Evolutionary conservation across 2,113 vertebrate species (phyloP).

Genomic region (Eulemur rufifrons): DNA sequence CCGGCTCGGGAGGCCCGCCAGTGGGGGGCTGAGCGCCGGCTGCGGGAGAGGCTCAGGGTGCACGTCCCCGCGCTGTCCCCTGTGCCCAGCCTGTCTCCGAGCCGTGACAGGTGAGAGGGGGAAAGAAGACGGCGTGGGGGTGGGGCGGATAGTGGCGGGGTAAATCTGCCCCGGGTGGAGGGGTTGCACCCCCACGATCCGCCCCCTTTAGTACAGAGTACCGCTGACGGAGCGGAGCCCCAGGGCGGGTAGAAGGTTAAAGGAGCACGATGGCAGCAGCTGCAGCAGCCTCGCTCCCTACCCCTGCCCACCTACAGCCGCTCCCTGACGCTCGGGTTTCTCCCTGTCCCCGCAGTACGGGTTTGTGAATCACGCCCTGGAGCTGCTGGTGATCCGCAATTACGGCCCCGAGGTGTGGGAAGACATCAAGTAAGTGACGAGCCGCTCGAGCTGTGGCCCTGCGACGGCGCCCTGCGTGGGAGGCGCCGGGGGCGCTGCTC

Average conservation of each 20-base stretch:
- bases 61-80: neutral
- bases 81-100: neutral
- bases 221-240: neutral
- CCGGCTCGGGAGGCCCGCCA: no score
- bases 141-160: neutral
- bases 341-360: slow-evolving; percentile 90
- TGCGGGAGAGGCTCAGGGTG: neutral
- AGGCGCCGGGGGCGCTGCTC: no score
- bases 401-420: slow-evolving; percentile 98
- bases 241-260: neutral
- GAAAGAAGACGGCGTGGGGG: neutral
- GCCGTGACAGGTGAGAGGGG: slow-evolving; percentile 41
- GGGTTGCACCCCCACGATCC: neutral
- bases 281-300: neutral
- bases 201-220: no score
- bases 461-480: neutral
- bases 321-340: neutral
- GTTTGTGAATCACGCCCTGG: slow-evolving; percentile 98
- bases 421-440: slow-evolving; percentile 96
- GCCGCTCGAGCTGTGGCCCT: neutral
- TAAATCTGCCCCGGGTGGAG: neutral
- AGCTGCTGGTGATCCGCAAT: slow-evolving; percentile 97
- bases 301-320: neutral
- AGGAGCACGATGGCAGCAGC: neutral
- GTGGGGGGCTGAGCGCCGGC: neutral